A percentile compares a stretch with the other conserved stretches of the same genome.
Conservation (phyloP, 92 coral and sea anemone genomes). For the Montipora capitata region DNA sequence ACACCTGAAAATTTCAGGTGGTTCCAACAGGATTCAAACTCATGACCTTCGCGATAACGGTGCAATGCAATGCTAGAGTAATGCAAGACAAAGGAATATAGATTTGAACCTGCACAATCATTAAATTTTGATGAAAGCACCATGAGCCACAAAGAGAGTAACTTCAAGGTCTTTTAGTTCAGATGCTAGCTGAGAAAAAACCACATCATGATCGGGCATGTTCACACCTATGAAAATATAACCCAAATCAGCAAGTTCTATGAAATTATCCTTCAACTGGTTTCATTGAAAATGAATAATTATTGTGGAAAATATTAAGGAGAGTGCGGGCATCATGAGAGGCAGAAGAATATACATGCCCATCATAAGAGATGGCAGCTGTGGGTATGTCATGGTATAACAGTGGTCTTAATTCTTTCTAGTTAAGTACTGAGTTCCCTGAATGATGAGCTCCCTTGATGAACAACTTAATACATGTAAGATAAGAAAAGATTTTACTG, state of each 20-base stretch:
- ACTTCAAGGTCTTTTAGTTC: conserved; percentile 67
- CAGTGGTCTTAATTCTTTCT: conserved; percentile 39
- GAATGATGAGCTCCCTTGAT: conserved; percentile 77
- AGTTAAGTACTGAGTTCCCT: neutral
- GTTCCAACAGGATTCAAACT: too few species aligned
- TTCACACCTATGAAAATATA: conserved; percentile 82
- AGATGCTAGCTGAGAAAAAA: conserved; percentile 87
- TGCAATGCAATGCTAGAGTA: too few species aligned
- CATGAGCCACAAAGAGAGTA: conserved; percentile 85
- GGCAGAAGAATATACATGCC: neutral
- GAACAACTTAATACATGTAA: conserved; percentile 63
- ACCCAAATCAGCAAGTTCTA: neutral
- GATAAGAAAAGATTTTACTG: conserved; percentile 89
- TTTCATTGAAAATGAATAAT: neutral
- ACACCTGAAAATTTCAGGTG: too few species aligned
- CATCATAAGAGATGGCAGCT: conserved; percentile 72
- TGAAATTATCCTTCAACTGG: neutral
- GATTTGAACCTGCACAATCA: conserved; percentile 69
- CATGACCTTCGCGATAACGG: too few species aligned
- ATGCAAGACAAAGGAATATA: neutral
- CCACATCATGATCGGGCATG: conserved; percentile 98
- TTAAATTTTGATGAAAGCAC: conserved; percentile 76
- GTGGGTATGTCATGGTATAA: conserved; percentile 93
- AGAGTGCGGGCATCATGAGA: too few species aligned
- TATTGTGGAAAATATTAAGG: neutral